Evolutionary conservation across 2,888 invertebrate genomes (phyloP).

Genomic region (Eristalinus sepulchralis): DNA sequence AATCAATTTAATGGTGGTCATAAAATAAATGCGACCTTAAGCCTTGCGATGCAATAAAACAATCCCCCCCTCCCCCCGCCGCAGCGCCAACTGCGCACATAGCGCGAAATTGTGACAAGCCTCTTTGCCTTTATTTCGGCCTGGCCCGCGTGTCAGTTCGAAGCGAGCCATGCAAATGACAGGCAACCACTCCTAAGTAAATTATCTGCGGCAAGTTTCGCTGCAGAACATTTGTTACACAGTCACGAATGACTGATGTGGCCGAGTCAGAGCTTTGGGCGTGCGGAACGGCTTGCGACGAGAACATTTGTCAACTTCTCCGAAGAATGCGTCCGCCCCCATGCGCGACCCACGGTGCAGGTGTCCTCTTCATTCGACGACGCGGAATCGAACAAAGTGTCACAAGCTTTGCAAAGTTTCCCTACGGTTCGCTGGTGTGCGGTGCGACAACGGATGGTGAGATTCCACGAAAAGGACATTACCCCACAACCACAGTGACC

Average conservation of each 20-base stretch:
- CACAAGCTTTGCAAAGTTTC: constrained; percentile 21
- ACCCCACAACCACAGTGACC: constrained; percentile 13
- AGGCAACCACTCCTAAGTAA: constrained; percentile 62
- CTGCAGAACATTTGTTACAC: constrained; percentile 57
- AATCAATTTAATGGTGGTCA: constrained; percentile 59
- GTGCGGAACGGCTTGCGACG: constrained; percentile 24
- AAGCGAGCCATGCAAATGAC: constrained; percentile 60
- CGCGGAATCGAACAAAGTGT: not conserved
- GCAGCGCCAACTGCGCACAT: not conserved
- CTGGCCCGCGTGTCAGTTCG: constrained; percentile 25
- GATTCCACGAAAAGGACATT: constrained; percentile 26
- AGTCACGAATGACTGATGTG: constrained; percentile 57
- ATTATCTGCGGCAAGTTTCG: constrained; percentile 55
- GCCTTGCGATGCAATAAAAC: constrained; percentile 62
- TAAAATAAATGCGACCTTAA: constrained; percentile 55
- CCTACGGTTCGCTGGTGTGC: constrained; percentile 9
- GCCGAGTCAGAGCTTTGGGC: constrained; percentile 35
- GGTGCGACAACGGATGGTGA: constrained; percentile 6
- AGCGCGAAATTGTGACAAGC: constrained; percentile 37
- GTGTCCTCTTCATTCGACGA: constrained; percentile 9
- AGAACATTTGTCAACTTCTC: constrained; percentile 49
- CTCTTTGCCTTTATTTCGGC: constrained; percentile 23
- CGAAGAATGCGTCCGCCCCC: constrained; percentile 18
- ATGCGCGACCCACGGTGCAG: not conserved
- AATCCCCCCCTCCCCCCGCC: constrained; percentile 23